Evolutionary conservation across 2,113 vertebrate genomes (phyloP).

Genomic region (Heptranchias perlo): DNA sequence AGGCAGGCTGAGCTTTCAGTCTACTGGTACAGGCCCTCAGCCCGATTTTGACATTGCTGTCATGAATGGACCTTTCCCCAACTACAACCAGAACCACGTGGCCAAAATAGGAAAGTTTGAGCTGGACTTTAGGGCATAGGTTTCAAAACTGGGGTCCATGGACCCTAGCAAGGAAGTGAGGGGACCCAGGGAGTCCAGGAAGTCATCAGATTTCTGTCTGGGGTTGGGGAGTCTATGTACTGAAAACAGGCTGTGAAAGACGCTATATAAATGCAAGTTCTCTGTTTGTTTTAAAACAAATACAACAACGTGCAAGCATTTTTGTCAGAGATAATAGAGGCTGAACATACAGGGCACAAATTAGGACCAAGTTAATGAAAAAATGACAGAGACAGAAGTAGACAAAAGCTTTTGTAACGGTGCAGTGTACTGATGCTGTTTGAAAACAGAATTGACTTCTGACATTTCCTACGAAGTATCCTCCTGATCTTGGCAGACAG

Average conservation of each 20-base stretch:
- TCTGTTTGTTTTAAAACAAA: too few species aligned
- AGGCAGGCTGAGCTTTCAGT: not conserved
- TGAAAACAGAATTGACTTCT: too few species aligned
- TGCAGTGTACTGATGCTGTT: too few species aligned
- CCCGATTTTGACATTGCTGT: not conserved
- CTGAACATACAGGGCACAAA: too few species aligned
- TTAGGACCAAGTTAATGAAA: too few species aligned
- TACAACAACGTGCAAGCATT: too few species aligned
- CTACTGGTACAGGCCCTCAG: not conserved
- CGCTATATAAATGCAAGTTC: too few species aligned
- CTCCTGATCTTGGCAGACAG: not conserved
- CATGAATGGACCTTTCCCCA: not conserved
- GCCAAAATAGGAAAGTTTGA: not conserved
- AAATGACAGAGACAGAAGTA: too few species aligned
- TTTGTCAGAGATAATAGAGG: too few species aligned
- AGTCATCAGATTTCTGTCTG: not conserved
- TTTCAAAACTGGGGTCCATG: not conserved
- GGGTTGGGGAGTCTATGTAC: not conserved
- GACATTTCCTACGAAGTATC: not conserved
- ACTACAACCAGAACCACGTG: not conserved
- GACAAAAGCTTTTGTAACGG: too few species aligned
- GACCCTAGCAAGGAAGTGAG: not conserved
- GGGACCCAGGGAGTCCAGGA: not conserved
- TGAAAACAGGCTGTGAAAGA: not conserved
- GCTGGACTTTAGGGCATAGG: not conserved